Evolutionary conservation across 2,113 vertebrate species (phyloP), one percentile per base, ranked within the genome.

Genomic region (Hipposideros armiger): DNA sequence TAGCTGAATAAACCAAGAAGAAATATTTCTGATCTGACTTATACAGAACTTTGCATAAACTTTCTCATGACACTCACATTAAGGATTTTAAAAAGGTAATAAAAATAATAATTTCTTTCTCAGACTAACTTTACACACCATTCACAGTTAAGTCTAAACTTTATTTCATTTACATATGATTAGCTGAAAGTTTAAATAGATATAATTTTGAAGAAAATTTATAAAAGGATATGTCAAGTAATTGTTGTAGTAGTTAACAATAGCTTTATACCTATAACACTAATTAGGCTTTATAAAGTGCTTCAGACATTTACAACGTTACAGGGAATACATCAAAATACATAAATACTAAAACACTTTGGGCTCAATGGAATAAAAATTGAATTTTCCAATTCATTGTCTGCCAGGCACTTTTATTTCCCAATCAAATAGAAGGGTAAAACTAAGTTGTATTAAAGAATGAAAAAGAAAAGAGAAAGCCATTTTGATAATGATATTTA

Each of bases 261-360:
- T 87, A 45, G 93, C 82, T 96, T 94, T 95, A 64, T 87, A 96
- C 80, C 56, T 84, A 9, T 96, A 72, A 91, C 94, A 93, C 20
- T 95, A 97, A 97, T 93, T 95, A 86, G 95, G 72, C 47, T 89
- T 70, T 85, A 81, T 50, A 91, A 93, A 91, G 4, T 86, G 22
- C 73, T 94, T 93, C 40, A 96, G 40, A 88, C 50, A 89, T 91
- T 91, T 90, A 78, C 91, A 96, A 94, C 80, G 47, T 90, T 91
- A 66, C 24, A 96, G 42, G 22, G 42, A 94, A 89, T 89, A 19
- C 30, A 90, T 86, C 86, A 90, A 94, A 88, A 26, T 77, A 95
- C 28, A 81, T 54, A 80, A 81, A 73, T 91, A 67, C 62, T 58
- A 56, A 87, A 95, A 90, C 28, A 81, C 11, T 72, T 77, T 56